A percentile compares a stretch with the other conserved stretches of the same genome.
These are phyloP conservation scores for Mormyrus iriodes DNA, from an alignment of 2,113 vertebrate genomes.

Conservation along the genomic window DNA sequence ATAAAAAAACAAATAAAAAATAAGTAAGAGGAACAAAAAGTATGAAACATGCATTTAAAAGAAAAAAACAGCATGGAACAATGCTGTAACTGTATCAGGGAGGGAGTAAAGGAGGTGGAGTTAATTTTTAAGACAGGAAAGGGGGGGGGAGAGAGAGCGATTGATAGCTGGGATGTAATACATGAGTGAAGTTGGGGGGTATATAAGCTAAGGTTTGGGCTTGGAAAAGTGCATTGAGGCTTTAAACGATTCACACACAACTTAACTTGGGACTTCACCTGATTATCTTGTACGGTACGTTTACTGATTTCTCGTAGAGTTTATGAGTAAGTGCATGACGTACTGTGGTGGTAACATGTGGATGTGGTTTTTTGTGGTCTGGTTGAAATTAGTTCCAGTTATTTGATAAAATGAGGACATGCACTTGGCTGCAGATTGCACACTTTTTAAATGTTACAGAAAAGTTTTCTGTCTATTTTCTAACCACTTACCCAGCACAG, in stretches of 20 bases:
- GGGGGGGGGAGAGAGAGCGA: constrained; percentile 12
- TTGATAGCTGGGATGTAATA: constrained; percentile 30
- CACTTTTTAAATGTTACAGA: background rate
- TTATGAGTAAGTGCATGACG: background rate
- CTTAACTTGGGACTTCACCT: constrained; percentile 10
- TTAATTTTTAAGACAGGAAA: constrained; percentile 32
- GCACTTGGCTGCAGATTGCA: background rate
- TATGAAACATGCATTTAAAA: background rate
- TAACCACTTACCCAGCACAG: background rate
- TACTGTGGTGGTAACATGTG: background rate
- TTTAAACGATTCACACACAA: constrained; percentile 23
- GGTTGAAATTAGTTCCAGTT: background rate
- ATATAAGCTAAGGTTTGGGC: constrained; percentile 51
- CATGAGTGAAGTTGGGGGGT: constrained; percentile 32
- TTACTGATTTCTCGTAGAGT: background rate
- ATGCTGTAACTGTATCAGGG: background rate
- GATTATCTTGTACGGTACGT: constrained; percentile 34
- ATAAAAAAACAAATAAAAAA: background rate
- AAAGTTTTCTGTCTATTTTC: background rate
- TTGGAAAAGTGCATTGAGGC: constrained; percentile 17
- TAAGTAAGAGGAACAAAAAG: background rate
- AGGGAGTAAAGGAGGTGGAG: constrained; percentile 31
- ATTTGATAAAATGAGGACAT: background rate
- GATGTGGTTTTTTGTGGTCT: background rate
- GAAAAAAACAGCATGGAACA: background rate